Percentiles rank a stretch among this genome's conserved stretches.
These are phyloP conservation scores for Anthoscopus minutus DNA, from an alignment of 2,113 vertebrate genomes.

Conservation along the genomic window DNA sequence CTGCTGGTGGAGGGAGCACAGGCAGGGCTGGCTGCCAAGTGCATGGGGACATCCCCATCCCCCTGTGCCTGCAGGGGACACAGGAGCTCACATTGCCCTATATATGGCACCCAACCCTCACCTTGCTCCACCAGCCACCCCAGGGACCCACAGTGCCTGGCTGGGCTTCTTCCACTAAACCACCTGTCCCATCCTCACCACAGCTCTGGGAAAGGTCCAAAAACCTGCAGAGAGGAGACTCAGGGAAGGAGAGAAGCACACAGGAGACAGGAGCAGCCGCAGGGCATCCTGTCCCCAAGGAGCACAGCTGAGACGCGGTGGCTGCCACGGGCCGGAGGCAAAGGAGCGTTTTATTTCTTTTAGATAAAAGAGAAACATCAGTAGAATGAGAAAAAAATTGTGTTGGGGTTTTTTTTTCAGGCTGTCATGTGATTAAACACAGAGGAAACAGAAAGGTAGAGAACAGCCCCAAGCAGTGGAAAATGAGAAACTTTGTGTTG, in stretches of 20 bases:
- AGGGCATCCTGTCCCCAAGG: not conserved
- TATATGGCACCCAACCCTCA: accelerated
- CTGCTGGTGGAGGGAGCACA: not conserved
- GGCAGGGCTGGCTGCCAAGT: not conserved
- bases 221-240: not conserved
- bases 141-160: not conserved
- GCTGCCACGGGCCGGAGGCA: not conserved
- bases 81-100: not conserved
- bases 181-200: not conserved
- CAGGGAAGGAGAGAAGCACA: accelerated
- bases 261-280: not conserved
- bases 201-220: not conserved
- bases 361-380: slow-evolving; percentile 24
- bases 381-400: not conserved
- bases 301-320: accelerated
- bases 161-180: not conserved
- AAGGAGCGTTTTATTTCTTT: not conserved
- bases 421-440: not conserved
- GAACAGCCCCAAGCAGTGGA: not conserved
- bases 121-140: not conserved
- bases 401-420: not conserved
- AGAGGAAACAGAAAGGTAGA: not conserved
- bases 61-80: not conserved
- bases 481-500: slow-evolving; percentile 14
- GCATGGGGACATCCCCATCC: not conserved